A percentile compares a stretch with the other conserved stretches of the same genome.
These are phyloP conservation scores for Odontesthes bonariensis DNA, from an alignment of 2,113 vertebrate species.

Conservation along the genomic window DNA sequence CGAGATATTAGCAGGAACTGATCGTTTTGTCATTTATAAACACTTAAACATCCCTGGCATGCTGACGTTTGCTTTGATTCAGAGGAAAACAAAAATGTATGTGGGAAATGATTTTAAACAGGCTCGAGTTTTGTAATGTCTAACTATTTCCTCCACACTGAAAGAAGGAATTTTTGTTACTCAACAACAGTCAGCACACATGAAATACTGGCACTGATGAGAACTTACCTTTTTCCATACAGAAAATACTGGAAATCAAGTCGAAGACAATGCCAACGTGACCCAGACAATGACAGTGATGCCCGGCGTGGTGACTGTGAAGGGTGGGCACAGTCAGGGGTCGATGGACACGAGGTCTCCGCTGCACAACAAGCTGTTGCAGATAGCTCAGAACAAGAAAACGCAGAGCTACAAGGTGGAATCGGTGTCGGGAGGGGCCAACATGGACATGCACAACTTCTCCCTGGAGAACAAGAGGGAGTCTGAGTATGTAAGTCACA, in stretches of 20 bases:
- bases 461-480: constrained; percentile 93
- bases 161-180: not conserved
- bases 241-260: constrained; percentile 87
- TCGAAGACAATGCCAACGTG: constrained; percentile 81
- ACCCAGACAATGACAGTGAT: constrained; percentile 32
- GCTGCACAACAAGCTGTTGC: constrained; percentile 86
- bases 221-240: constrained; percentile 13
- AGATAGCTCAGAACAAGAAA: constrained; percentile 89
- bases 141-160: not conserved
- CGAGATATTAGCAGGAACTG: constrained; percentile 4
- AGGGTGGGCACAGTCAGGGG: constrained; percentile 70
- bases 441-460: constrained; percentile 91
- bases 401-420: constrained; percentile 91
- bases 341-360: constrained; percentile 83
- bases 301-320: constrained; percentile 51
- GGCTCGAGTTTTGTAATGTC: not conserved
- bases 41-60: not conserved
- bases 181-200: not conserved
- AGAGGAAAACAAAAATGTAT: not conserved
- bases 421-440: constrained; percentile 84
- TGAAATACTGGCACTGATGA: not conserved
- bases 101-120: not conserved
- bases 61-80: not conserved
- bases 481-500: constrained; percentile 91
- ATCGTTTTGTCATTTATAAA: constrained; percentile 19